Base-by-base conservation (phyloP, 2,113 vertebrate species). In the Garra rufa region DNA sequence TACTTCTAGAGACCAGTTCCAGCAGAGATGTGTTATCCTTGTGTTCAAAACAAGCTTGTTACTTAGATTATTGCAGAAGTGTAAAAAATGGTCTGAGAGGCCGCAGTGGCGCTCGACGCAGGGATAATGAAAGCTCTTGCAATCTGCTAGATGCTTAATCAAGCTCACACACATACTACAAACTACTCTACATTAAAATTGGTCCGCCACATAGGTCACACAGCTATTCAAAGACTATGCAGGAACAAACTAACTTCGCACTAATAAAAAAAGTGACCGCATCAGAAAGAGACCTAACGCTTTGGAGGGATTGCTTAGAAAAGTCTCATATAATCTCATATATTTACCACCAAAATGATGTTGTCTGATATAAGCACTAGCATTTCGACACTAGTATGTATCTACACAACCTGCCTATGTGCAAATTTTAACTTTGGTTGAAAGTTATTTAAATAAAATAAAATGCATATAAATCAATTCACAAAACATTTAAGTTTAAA, bases 1-100 rank as follows among this genome's bases (percentile, higher is more conserved):
- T 14, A 14, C 38, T 71, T 43, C 19, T 19, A 76, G 6, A 59
- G 55, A 24, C 50, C 55, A 78, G 52, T 43, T 61, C 21, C 38
- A 15, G n/a, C 76, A 61, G 44, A 73, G 70, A 81, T 76, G 65
- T 83, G 88, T 77, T 85, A 85, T 87, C 88, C 67, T 81, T 87
- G 84, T 88, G 83, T 85, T 87, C 79, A 87, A 86, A 90, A 89
- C 86, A 88, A 87, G 85, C 85, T 88, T 90, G 88, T 88, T 89
- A 88, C 76, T 78, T 17, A 83, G 80, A 87, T 86, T 87, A 43
- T 87, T 87, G 82, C 78, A 84, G 80, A 87, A 83, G 70, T 81
- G 85, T 82, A 59, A 88, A 87, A 90, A 82, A 74, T 81, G 21
- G 83, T 85, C 88, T 76, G 65, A 76, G 78, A 87, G 84, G 83